Evolutionary conservation across 2,888 invertebrate genomes (phyloP), one percentile per base, ranked within the genome.

Genomic region (Saturnia japonica): DNA sequence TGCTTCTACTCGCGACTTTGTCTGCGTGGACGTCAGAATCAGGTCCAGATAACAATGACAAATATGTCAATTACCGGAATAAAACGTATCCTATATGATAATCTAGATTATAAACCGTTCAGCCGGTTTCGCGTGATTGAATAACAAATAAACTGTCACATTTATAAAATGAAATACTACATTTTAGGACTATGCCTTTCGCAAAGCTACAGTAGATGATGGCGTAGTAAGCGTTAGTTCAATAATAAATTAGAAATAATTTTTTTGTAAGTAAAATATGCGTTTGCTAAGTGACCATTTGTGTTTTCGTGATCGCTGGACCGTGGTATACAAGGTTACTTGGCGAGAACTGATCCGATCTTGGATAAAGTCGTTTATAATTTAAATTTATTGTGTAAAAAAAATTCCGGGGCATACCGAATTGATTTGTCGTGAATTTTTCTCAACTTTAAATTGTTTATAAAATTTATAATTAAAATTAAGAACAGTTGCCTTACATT

Each of bases 291-390:
- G 78, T 79, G 80, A 81, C 80, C 78, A 78, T 57, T 57, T 57
- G 84, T 83, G 84, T 85, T 89, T 87, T 88, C 85, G 80, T 76
- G 85, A 80, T 83, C 84, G 89, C 73, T 90, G 87, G 88, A 88
- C 84, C 91, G 85, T 87, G 82, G 78, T 79, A 82, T 86, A 88
- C 89, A 89, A 90, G 90, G 90, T 85, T 88, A 81, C 74, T 51
- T n/a, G 67, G 11, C 70, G 66, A 54, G n/a, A 68, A 16, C 69
- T 54, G 12, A 69, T 75, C 74, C 78, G 78, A 81, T 80, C 77
- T 78, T 74, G 80, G 80, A 80, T 82, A 80, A 83, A 71, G 80
- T 72, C 73, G 80, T 85, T 85, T 83, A 82, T 82, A 84, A 84
- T 80, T 76, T 79, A 77, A 79, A 75, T 76, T 72, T 74, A 76